These are phyloP conservation scores for Coptodon bakossiorum DNA, from an alignment of 2,113 vertebrate genomes.

Conservation along the genomic window DNA sequence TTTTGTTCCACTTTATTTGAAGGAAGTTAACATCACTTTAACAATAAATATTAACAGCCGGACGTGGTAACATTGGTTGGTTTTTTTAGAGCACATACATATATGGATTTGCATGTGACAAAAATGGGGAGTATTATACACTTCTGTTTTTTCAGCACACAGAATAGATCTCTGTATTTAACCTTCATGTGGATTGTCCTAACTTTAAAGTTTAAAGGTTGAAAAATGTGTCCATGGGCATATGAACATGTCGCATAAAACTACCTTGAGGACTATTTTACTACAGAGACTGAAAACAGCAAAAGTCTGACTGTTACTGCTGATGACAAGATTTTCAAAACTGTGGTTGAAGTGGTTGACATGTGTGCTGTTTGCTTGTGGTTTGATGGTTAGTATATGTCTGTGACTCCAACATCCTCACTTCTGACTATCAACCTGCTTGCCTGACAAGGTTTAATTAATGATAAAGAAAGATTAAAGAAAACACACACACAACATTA, in stretches of 20 bases:
- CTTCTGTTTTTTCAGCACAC: neutral
- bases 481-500: accelerated
- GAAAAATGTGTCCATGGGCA: neutral
- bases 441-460: neutral
- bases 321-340: neutral
- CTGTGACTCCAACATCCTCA: neutral
- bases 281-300: neutral
- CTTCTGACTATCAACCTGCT: neutral
- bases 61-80: neutral
- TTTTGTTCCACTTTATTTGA: neutral
- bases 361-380: neutral
- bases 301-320: neutral
- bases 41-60: neutral
- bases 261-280: neutral
- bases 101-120: neutral
- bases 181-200: neutral
- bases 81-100: neutral
- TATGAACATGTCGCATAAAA: neutral
- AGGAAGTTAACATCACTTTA: neutral
- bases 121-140: neutral
- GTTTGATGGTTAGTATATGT: neutral
- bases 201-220: neutral
- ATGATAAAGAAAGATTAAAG: neutral
- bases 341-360: neutral
- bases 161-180: neutral